Conservation (phyloP, 35 echinoderm and acorn worm genomes). For the Chiridota heheva region DNA sequence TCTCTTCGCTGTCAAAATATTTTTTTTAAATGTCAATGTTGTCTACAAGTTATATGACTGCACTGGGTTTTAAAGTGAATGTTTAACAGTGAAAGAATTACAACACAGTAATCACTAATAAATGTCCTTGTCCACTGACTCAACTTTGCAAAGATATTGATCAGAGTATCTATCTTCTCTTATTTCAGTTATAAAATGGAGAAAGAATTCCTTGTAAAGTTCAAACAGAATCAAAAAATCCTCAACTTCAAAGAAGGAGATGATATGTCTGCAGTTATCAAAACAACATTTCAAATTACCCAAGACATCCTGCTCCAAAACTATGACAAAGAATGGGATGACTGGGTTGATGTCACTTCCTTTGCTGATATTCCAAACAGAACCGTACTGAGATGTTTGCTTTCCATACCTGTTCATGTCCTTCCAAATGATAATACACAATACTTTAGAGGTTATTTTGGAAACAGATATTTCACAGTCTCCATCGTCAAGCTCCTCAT, state of each 20-base stretch:
- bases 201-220: constrained; percentile 32
- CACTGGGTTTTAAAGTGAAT: too few species aligned
- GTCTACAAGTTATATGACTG: too few species aligned
- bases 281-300: background rate
- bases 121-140: too few species aligned
- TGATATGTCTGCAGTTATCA: background rate
- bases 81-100: too few species aligned
- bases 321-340: constrained; percentile 38
- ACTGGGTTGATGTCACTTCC: constrained; percentile 22
- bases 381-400: constrained; percentile 16
- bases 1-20: too few species aligned
- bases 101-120: too few species aligned
- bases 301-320: constrained; percentile 25
- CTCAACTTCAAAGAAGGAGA: constrained; percentile 4
- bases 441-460: background rate
- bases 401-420: background rate
- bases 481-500: too few species aligned
- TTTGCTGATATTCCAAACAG: constrained; percentile 18
- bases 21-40: too few species aligned
- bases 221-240: constrained; percentile 15
- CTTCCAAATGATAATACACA: background rate
- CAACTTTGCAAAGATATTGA: too few species aligned
- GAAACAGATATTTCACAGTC: background rate
- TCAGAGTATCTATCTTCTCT: too few species aligned
- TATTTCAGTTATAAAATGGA: constrained; percentile 21